phyloP scores from a whole-genome alignment of 2,113 vertebrate genomes.

The Ciconia stormi region DNA sequence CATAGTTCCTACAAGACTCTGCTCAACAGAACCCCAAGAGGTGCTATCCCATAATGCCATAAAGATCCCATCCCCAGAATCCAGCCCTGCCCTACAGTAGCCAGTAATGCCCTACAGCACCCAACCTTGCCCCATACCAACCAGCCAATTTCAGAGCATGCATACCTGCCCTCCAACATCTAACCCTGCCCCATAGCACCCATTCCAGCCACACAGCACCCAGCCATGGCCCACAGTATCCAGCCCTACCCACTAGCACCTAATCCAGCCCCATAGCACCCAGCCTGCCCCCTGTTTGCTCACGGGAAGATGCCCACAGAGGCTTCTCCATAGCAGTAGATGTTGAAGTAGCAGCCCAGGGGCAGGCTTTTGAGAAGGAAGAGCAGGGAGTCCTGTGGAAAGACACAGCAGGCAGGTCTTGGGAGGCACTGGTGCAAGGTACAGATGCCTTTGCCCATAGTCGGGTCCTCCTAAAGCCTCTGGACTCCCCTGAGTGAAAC shows the following conservation, averaged over 20 bases:
- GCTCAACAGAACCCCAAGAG: background rate
- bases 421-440: background rate
- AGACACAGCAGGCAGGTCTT: background rate
- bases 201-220: background rate
- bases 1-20: background rate
- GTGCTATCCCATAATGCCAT: background rate
- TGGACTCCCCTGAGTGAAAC: background rate
- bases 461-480: background rate
- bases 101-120: background rate
- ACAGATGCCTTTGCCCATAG: background rate
- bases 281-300: background rate
- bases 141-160: background rate
- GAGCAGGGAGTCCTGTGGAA: background rate
- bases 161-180: background rate
- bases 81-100: background rate
- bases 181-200: background rate
- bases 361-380: conserved; percentile 10
- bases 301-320: background rate
- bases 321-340: background rate
- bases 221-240: background rate
- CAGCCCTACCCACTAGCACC: background rate
- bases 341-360: conserved; percentile 1
- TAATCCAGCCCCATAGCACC: background rate
- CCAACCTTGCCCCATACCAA: background rate
- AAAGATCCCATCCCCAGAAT: background rate